Evolutionary conservation across 2,888 invertebrate species (phyloP).

Genomic region (Eristalinus aeneus): DNA sequence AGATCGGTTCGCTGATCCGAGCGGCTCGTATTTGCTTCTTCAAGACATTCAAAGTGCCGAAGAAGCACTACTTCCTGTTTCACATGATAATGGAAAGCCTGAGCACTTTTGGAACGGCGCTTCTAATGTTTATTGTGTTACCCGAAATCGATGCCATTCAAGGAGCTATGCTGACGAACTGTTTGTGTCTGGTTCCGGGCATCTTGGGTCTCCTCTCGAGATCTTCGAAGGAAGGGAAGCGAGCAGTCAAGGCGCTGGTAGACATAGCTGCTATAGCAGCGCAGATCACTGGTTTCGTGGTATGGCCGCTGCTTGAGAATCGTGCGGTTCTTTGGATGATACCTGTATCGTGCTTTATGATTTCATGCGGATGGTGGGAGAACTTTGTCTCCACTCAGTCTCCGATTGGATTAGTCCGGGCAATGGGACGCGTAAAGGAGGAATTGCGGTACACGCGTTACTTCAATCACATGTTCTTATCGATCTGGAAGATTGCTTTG

Average conservation of each 20-base stretch:
- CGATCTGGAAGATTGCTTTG: slow-evolving; percentile 93
- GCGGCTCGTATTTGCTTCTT: slow-evolving; percentile 94
- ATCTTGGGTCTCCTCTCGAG: slow-evolving; percentile 89
- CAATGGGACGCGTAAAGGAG: slow-evolving; percentile 89
- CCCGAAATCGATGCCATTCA: slow-evolving; percentile 96
- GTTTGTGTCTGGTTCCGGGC: slow-evolving; percentile 93
- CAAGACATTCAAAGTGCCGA: slow-evolving; percentile 91
- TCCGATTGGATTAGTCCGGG: slow-evolving; percentile 87
- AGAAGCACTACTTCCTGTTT: slow-evolving; percentile 79
- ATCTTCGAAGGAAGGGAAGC: slow-evolving; percentile 89
- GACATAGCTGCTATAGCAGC: slow-evolving; percentile 93
- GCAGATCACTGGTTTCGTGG: slow-evolving; percentile 94
- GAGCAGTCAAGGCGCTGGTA: slow-evolving; percentile 89
- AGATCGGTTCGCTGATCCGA: slow-evolving; percentile 92
- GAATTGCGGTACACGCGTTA: slow-evolving; percentile 90
- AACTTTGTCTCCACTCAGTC: slow-evolving; percentile 95
- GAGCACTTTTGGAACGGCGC: slow-evolving; percentile 92
- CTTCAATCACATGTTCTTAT: slow-evolving; percentile 94
- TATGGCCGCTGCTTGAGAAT: slow-evolving; percentile 93
- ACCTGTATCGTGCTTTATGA: slow-evolving; percentile 90
- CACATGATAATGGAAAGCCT: slow-evolving; percentile 93
- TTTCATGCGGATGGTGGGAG: slow-evolving; percentile 99
- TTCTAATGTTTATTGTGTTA: slow-evolving; percentile 93
- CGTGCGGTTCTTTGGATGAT: slow-evolving; percentile 91
- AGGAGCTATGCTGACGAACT: slow-evolving; percentile 97